phyloP scores from a whole-genome alignment of 1,140 invertebrate genomes.

The Scaptodrosophila lebanonensis region DNA sequence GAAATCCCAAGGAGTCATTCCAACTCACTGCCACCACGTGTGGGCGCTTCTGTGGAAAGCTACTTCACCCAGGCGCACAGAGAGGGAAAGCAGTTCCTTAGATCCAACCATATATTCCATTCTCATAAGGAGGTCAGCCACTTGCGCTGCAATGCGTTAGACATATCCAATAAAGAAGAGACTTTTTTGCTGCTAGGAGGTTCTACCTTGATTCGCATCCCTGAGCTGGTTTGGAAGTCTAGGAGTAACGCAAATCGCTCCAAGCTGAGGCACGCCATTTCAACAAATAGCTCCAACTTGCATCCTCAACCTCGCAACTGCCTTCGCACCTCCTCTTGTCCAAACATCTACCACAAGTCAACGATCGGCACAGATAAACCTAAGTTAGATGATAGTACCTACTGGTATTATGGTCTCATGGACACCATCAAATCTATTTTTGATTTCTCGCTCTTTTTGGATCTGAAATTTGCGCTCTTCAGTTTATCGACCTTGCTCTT shows the following conservation, averaged over 20 bases:
- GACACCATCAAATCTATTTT: conserved; percentile 85
- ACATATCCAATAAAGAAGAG: conserved; percentile 60
- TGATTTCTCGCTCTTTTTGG: conserved; percentile 89
- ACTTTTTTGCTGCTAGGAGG: conserved; percentile 44
- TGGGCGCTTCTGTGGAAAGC: conserved; percentile 55
- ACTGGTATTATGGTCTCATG: conserved; percentile 85
- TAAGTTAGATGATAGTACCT: conserved; percentile 81
- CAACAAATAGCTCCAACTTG: conserved; percentile 81
- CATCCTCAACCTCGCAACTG: conserved; percentile 87
- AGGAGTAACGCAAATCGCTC: conserved; percentile 62
- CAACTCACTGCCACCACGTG: conserved; percentile 23
- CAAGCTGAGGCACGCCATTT: conserved; percentile 67
- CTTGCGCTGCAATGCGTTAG: conserved; percentile 65
- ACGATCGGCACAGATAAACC: conserved; percentile 90
- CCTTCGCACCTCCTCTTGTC: conserved; percentile 90
- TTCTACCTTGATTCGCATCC: conserved; percentile 57
- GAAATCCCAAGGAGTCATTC: conserved; percentile 37
- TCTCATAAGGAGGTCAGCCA: conserved; percentile 53
- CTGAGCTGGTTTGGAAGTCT: conserved; percentile 57
- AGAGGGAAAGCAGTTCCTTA: conserved; percentile 46
- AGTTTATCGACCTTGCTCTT: conserved; percentile 90
- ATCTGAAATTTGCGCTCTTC: conserved; percentile 88
- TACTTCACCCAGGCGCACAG: conserved; percentile 57
- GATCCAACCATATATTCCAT: conserved; percentile 37
- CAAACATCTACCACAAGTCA: conserved; percentile 92